A percentile compares a stretch with the other conserved stretches of the same genome.
Conservation (phyloP, 1,140 invertebrate genomes). For the Homarus americanus region DNA sequence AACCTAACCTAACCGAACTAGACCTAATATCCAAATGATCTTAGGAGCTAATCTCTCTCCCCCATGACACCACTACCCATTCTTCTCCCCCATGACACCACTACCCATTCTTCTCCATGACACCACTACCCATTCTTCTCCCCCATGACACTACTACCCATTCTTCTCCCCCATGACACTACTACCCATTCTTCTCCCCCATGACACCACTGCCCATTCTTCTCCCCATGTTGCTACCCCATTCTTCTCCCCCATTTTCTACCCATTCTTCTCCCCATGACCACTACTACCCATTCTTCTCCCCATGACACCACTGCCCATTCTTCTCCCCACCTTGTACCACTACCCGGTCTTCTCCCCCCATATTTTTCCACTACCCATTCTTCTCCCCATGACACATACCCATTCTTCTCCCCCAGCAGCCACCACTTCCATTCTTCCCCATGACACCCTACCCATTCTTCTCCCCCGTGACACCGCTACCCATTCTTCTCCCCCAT, state of each 20-base stretch:
- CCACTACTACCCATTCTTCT: not conserved
- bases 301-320: not conserved
- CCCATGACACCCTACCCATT: not conserved
- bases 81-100: not conserved
- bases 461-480: not conserved
- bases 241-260: too few species aligned
- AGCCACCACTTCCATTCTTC: too few species aligned
- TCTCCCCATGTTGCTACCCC: too few species aligned
- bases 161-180: too few species aligned
- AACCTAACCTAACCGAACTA: not conserved
- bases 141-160: too few species aligned
- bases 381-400: too few species aligned
- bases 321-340: not conserved
- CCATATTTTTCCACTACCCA: too few species aligned
- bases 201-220: not conserved
- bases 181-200: too few species aligned
- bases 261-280: not conserved
- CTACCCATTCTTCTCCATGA: not conserved
- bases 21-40: too few species aligned
- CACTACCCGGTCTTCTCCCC: not conserved
- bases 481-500: not conserved
- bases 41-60: not conserved
- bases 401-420: too few species aligned
- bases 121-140: too few species aligned
- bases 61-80: not conserved